Percentiles rank a stretch among this genome's conserved stretches.
These are phyloP conservation scores for Montifringilla adamsi DNA, from an alignment of 2,113 vertebrate genomes.

Conservation along the genomic window DNA sequence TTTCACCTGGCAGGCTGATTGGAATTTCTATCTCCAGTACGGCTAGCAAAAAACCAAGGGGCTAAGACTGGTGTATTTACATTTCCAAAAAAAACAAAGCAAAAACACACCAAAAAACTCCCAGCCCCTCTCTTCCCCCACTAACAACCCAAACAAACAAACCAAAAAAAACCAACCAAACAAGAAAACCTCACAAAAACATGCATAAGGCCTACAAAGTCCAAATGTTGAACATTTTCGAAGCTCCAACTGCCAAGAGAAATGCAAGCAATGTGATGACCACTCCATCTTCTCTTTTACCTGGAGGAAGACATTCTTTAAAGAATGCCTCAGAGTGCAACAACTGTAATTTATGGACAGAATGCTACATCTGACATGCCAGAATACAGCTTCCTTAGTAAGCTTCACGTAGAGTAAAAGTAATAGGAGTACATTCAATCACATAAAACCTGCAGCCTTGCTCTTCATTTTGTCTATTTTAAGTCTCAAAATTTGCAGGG, in stretches of 20 bases:
- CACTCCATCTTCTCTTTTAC: neutral
- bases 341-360: neutral
- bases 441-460: neutral
- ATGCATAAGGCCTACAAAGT: neutral
- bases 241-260: neutral
- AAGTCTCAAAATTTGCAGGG: neutral
- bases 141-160: neutral
- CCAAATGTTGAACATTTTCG: neutral
- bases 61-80: neutral
- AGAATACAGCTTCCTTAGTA: neutral
- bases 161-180: neutral
- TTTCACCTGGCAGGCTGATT: neutral
- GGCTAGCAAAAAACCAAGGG: neutral
- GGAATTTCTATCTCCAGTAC: neutral
- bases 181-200: neutral
- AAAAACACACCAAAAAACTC: neutral
- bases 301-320: neutral
- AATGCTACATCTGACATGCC: neutral
- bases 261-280: neutral
- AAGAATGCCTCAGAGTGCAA: neutral
- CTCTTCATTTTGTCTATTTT: neutral
- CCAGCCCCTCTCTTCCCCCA: accelerated
- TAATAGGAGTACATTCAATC: neutral
- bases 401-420: neutral
- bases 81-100: neutral